Evolutionary conservation across 2,113 vertebrate genomes (phyloP), one percentile per base, ranked within the genome.

Genomic region (Motacilla alba): DNA sequence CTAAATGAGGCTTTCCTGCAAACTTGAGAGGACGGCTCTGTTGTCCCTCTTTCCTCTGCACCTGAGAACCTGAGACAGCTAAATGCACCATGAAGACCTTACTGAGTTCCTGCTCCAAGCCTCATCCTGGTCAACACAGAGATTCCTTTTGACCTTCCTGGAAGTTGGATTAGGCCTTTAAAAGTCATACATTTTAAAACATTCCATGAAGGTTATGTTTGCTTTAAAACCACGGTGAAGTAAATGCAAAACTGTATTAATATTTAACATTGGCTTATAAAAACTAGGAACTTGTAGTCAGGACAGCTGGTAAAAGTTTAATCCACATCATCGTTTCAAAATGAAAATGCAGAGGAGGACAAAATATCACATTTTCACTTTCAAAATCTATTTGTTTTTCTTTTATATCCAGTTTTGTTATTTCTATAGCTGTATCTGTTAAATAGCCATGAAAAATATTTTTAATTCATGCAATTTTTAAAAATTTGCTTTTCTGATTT

Each of bases 221-320:
- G 92, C 87, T 84, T 70, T 91, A 84, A 96, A 92, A 58, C 88
- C 83, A 88, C 92, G 28, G 84, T 20, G 74, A 92, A 86, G 62
- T 83, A 74, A 88, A 96, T 53, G 92, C 79, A 93, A 95, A 94
- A 94, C 82, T 96, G 26, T 83, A 92, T 96, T 93, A 95, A 87
- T 95, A 95, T 96, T 95, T 95, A 90, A 89, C 81, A 89, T 87
- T 49, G 59, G 74, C 56, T 67, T 92, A 62, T 72, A 85, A 92
- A 96, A 95, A 91, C 87, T 50, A 58, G 58, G 49, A 93, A 69
- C 53, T 80, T 62, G 7, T 77, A 94, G 81, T 85, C 81, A 78
- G 75, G 62, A 77, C 74, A 95, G 92, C 84, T 94, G 95, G 81
- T 73, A 70, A 64, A 96, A 90, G 79, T 91, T 90, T 90, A 92